Evolutionary conservation across 2,113 vertebrate genomes (phyloP).

Genomic region (Eudorcas thomsonii): DNA sequence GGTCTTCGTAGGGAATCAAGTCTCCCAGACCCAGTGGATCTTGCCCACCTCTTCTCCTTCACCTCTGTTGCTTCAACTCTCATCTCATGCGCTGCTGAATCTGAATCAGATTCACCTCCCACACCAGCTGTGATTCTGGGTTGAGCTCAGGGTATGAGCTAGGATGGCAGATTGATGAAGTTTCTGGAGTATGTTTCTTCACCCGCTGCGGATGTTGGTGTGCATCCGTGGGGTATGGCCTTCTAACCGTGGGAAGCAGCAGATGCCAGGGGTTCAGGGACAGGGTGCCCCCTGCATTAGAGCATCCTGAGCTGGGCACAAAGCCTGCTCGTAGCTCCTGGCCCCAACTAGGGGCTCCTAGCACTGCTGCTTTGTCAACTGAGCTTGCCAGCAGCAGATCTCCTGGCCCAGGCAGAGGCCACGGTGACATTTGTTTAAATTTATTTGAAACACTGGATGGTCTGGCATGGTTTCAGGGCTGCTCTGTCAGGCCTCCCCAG

Average conservation of each 20-base stretch:
- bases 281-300: not conserved
- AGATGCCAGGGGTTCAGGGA: not conserved
- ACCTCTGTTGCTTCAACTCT: not conserved
- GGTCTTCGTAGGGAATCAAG: not conserved
- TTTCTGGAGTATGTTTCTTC: not conserved
- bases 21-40: not conserved
- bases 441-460: conserved; percentile 53
- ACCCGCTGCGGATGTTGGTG: not conserved
- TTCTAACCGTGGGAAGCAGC: not conserved
- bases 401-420: conserved; percentile 10
- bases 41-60: not conserved
- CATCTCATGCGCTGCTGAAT: fast-evolving
- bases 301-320: not conserved
- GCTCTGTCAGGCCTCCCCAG: not conserved
- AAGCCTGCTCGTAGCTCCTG: not conserved
- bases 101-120: not conserved
- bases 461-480: conserved; percentile 36
- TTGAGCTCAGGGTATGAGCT: not conserved
- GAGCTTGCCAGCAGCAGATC: conserved; percentile 1
- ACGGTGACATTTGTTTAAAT: conserved; percentile 23
- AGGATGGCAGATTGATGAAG: not conserved
- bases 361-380: not conserved
- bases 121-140: not conserved
- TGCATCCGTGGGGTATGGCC: not conserved
- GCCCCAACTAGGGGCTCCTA: not conserved